Conservation (phyloP, 2,113 vertebrate species). For the Nansenia antarctica region DNA sequence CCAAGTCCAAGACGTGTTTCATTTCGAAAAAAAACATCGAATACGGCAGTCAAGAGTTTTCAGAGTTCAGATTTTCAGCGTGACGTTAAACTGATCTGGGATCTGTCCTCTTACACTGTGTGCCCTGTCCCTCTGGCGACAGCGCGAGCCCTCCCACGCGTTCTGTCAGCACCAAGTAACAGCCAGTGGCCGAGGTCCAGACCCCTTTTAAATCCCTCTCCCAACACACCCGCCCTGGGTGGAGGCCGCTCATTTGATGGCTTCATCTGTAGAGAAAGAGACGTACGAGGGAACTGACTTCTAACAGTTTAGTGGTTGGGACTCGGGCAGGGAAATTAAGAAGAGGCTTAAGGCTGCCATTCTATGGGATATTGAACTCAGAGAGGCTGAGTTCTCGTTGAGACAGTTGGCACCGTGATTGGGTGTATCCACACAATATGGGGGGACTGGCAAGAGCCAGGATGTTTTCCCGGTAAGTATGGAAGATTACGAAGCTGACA, state of each 20-base stretch:
- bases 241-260: conserved; percentile 27
- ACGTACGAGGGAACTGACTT: conserved; percentile 7
- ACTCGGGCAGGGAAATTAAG: not conserved
- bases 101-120: too few relatives aligned
- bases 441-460: too few relatives aligned
- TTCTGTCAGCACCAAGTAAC: conserved; percentile 46
- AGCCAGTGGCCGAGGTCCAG: conserved; percentile 34
- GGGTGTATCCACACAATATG: too few relatives aligned
- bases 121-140: conserved; percentile 44
- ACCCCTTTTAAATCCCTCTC: conserved; percentile 30
- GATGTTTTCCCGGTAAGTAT: not conserved
- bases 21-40: too few relatives aligned
- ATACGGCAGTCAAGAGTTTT: too few relatives aligned
- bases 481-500: not conserved
- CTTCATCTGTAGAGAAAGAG: conserved; percentile 9
- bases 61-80: too few relatives aligned
- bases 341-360: not conserved
- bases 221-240: conserved; percentile 22
- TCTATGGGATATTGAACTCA: conserved; percentile 1
- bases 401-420: too few relatives aligned
- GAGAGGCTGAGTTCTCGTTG: not conserved
- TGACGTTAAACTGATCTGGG: too few relatives aligned
- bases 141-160: conserved; percentile 43
- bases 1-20: too few relatives aligned
- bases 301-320: conserved; percentile 8